Evolutionary conservation across 1,140 invertebrate species (phyloP), one percentile per base, ranked within the genome.

Genomic region (Brachionus rotundiformis): DNA sequence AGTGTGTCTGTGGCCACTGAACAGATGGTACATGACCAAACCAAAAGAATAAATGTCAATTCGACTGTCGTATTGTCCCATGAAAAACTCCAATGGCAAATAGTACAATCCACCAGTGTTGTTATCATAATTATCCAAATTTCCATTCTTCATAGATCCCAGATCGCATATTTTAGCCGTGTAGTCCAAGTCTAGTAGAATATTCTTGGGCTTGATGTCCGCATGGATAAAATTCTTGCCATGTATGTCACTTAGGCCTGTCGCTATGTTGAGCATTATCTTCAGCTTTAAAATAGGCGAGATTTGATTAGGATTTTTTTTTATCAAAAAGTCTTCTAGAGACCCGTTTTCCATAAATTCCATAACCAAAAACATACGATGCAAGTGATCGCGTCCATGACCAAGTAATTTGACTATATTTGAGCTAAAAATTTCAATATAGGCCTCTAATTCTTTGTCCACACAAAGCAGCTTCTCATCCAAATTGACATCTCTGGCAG

Each of bases 31-130:
- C 29, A 77, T 44, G 10, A 54, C 33, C 8, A 77, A 19, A 54
- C 73, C 73, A 33, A 59, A 54, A 3, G 73, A 54, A 23, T 54
- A 77, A 0, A 77, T 54, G 54, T 77, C 73, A 19, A 77, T 36
- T 16, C 16, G 29, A 1, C 59, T 54, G 31, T 77, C 73, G 25
- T 77, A 77, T 36, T 77, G 49, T 23, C 73, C 73, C 36, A 54
- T 59, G 19, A 54, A 77, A 19, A 77, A 77, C 36, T 77, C 73
- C n/a, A 54, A 33, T 31, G 73, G 73, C 73, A 77, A 31, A 23
- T 54, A 77, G 29, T 54, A 54, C 4, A 54, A 7, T 8, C 73
- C 44, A 6, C 73, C 73, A 44, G 47, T 77, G 11, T 54, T 36
- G 7, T 54, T 77, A 36, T 54, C 44, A 54, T 54, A 36, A 10